Evolutionary conservation across 2,888 invertebrate species (phyloP).

Genomic region (Caenorhabditis drosophilae): DNA sequence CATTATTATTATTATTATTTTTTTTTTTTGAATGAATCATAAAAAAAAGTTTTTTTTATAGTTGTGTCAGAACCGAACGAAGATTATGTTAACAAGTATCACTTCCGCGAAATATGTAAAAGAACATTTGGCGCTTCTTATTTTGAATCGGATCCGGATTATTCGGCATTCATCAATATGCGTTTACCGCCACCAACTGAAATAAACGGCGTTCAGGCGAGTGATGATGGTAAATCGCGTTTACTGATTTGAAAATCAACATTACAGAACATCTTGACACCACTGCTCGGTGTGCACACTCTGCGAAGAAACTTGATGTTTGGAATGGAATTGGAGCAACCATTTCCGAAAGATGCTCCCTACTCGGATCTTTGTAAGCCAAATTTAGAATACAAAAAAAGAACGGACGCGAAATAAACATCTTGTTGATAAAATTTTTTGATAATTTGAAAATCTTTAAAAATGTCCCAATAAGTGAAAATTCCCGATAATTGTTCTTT

Average conservation of each 20-base stretch:
- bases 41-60: too few relatives aligned
- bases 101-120: constrained; percentile 1
- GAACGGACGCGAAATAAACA: too few relatives aligned
- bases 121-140: constrained; percentile 1
- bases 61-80: too few relatives aligned
- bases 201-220: neutral
- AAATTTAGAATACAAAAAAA: neutral
- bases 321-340: neutral
- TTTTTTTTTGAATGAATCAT: too few relatives aligned
- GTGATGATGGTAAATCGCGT: too few relatives aligned
- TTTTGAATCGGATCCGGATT: neutral
- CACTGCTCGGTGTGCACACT: constrained; percentile 1
- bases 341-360: constrained; percentile 6
- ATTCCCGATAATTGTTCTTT: too few relatives aligned
- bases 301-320: neutral
- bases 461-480: too few relatives aligned
- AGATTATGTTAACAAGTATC: neutral
- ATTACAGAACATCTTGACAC: too few relatives aligned
- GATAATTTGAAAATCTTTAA: too few relatives aligned
- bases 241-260: too few relatives aligned
- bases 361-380: constrained; percentile 12
- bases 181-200: neutral
- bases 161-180: neutral
- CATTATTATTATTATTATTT: too few relatives aligned
- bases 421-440: too few relatives aligned